A percentile compares a stretch with the other conserved stretches of the same genome.
phyloP scores from a whole-genome alignment of 1,140 invertebrate species.

The Venustaconcha ellipsiformis region DNA sequence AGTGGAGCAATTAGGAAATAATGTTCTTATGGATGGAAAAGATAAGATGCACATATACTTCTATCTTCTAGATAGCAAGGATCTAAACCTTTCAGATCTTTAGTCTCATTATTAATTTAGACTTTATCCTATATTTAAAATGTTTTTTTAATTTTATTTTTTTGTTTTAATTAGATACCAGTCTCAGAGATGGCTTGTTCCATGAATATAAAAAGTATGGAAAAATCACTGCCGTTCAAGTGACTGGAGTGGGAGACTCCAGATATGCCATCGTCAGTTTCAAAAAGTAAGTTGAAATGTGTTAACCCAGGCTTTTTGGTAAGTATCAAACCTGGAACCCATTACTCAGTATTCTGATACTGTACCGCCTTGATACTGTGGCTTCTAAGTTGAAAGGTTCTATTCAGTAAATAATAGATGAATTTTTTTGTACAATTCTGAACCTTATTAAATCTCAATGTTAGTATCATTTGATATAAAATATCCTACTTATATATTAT shows the following conservation, averaged over 20 bases:
- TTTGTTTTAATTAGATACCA: slow-evolving; percentile 74
- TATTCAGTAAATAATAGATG: no score
- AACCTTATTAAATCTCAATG: no score
- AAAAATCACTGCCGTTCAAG: slow-evolving; percentile 94
- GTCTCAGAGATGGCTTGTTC: slow-evolving; percentile 95
- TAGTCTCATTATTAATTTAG: neutral
- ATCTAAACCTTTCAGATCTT: neutral
- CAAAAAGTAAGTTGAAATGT: slow-evolving; percentile 78
- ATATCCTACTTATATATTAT: no score
- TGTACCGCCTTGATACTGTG: no score
- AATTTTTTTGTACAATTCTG: no score
- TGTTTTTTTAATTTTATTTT: neutral
- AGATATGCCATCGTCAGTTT: slow-evolving; percentile 92
- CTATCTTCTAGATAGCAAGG: neutral
- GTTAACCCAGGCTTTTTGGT: no score
- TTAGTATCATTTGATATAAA: no score
- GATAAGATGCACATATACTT: neutral
- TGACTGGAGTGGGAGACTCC: slow-evolving; percentile 81
- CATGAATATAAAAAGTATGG: slow-evolving; percentile 99
- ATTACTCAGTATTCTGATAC: no score
- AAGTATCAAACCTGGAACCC: no score
- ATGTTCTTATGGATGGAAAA: no score
- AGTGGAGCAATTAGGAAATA: no score
- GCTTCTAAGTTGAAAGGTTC: no score
- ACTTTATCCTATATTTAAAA: neutral